phyloP scores from a whole-genome alignment of 2,797 vertebrate species.

The Danio choprae region DNA sequence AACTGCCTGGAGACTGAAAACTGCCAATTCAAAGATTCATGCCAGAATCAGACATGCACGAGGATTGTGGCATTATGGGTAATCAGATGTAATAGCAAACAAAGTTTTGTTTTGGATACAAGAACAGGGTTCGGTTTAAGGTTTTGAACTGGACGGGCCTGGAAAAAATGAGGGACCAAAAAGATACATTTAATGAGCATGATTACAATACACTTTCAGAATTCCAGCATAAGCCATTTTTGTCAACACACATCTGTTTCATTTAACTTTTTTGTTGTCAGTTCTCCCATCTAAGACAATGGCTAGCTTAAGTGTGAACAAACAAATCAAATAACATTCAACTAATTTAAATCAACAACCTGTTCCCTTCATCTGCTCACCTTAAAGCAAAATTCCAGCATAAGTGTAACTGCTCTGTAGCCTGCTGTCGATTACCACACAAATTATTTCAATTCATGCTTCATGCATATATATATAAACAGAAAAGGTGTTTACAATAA shows the following conservation, averaged over 20 bases:
- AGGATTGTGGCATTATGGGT: slow-evolving; percentile 35
- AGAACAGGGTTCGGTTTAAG: slow-evolving; percentile 35
- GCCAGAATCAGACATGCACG: slow-evolving; percentile 25
- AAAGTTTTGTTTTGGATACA: slow-evolving; percentile 56
- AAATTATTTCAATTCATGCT: not conserved
- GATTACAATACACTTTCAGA: slow-evolving; percentile 35
- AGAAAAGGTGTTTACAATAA: slow-evolving; percentile 14
- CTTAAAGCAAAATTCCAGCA: not conserved
- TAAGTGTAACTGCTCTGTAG: not conserved
- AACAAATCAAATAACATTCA: not conserved
- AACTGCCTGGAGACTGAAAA: slow-evolving; percentile 28
- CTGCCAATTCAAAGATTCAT: slow-evolving; percentile 22
- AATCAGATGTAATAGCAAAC: slow-evolving; percentile 50
- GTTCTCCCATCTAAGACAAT: not conserved
- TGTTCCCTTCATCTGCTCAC: not conserved
- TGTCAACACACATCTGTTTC: slow-evolving; percentile 1
- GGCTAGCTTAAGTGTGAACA: not conserved
- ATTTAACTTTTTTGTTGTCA: not conserved
- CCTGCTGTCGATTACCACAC: not conserved
- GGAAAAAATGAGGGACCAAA: slow-evolving; percentile 42
- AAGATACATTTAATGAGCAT: slow-evolving; percentile 26
- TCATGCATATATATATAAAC: not conserved
- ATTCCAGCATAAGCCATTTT: slow-evolving; percentile 5
- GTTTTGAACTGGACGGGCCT: slow-evolving; percentile 25
- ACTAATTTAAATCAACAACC: not conserved